phyloP scores from a whole-genome alignment of 2,113 vertebrate species.

The Corythornis vintsioides region DNA sequence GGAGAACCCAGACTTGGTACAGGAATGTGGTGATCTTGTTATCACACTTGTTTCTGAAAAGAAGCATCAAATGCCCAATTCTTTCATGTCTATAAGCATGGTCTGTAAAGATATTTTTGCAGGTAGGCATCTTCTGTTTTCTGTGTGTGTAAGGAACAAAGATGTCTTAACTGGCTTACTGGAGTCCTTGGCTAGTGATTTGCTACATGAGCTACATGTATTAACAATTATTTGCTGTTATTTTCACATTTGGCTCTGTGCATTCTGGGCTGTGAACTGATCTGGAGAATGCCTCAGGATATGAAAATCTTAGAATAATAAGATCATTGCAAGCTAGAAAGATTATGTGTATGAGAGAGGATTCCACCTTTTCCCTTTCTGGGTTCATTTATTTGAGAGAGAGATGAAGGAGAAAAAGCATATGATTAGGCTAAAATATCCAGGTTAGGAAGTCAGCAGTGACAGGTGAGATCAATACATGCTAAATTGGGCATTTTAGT shows the following conservation, averaged over 20 bases:
- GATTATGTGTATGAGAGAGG: neutral
- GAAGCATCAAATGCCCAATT: neutral
- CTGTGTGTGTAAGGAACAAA: neutral
- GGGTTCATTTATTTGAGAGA: neutral
- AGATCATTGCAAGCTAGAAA: neutral
- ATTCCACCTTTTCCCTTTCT: neutral
- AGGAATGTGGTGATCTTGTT: neutral
- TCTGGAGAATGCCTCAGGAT: neutral
- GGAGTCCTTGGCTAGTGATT: neutral
- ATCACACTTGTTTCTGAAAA: neutral
- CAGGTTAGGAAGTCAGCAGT: neutral
- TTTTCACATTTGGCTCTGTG: neutral
- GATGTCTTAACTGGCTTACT: neutral
- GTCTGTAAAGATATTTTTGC: neutral
- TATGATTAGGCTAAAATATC: neutral
- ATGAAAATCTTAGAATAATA: neutral
- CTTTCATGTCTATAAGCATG: neutral
- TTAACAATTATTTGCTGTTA: neutral
- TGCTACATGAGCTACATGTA: neutral
- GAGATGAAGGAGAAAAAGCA: neutral
- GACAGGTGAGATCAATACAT: constrained; percentile 11
- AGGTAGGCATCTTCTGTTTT: neutral
- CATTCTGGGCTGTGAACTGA: neutral
- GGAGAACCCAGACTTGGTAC: neutral
- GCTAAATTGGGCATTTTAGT: constrained; percentile 33